Conservation (phyloP, 2,888 invertebrate genomes). For the Synergus laeviventris region DNA sequence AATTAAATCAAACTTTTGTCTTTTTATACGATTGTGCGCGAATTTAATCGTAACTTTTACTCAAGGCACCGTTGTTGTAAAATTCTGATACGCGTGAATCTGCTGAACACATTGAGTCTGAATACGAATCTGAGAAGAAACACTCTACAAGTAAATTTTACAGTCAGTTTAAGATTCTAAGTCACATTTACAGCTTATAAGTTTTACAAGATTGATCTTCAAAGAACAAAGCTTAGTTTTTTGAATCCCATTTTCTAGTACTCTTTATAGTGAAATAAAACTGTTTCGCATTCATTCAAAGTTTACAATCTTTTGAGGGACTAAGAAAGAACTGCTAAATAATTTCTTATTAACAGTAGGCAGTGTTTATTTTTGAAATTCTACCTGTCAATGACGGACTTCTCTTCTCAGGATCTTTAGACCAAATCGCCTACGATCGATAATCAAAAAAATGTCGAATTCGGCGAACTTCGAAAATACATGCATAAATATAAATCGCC, state of each 20-base stretch:
- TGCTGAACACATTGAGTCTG: neutral
- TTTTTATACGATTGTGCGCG: neutral
- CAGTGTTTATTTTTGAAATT: neutral
- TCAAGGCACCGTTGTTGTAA: constrained; percentile 10
- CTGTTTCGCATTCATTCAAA: neutral
- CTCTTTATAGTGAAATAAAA: neutral
- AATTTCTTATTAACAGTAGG: neutral
- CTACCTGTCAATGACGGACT: neutral
- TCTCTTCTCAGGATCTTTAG: constrained; percentile 1
- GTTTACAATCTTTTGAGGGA: neutral
- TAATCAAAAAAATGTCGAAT: constrained; percentile 11
- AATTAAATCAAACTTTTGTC: neutral
- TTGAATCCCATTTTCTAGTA: neutral
- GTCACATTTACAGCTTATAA: too few species aligned
- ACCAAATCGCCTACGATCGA: neutral
- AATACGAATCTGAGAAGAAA: neutral
- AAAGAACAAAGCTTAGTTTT: neutral
- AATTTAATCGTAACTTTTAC: neutral
- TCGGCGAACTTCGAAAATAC: constrained; percentile 1
- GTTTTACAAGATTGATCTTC: neutral
- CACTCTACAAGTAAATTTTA: neutral
- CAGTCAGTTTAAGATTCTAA: too few species aligned
- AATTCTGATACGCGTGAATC: neutral
- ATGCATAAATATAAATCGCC: constrained; percentile 35
- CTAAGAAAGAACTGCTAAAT: neutral